Base-by-base conservation (phyloP, 1,140 invertebrate species). In the Sinella curviseta region DNA sequence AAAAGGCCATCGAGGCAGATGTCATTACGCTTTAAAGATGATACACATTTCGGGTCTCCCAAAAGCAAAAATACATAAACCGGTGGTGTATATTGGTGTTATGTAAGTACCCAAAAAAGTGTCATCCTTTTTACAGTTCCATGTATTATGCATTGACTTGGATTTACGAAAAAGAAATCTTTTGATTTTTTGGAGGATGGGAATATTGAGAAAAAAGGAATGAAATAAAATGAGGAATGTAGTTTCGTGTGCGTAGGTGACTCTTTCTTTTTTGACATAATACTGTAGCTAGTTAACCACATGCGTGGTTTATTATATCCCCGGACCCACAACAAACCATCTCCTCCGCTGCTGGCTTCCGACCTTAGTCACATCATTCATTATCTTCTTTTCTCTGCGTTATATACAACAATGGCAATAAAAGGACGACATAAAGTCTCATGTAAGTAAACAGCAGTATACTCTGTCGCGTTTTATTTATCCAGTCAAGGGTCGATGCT, bases 401-500 rank as follows among this genome's bases (percentile, higher is more conserved):
- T 8, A 48, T 48, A 48, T 48, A 48, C 39, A 48, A 65, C 16
- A 26, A 26, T n/a, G 57, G 31, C 31, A 70, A 70, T 70, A 70
- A 70, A 70, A 31, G 65, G 65, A 70, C 28, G 65, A 70, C 65
- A 70, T 70, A 17, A 70, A 70, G 65, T 70, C 65, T 70, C 8
- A 24, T 31, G 31, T 31, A 31, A 30, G 26, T 70, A 70, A 70
- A 70, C 28, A 70, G 31, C 26, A 31, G 28, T 4, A 14, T 70
- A 3, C 31, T 4, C 3, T 33, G 65, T 70, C 31, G 65, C 65
- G 65, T 70, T 70, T 70, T 70, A 70, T 70, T 70, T 70, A 70
- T 70, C 65, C 65, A 70, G 65, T 70, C 65, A 70, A 70, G 65
- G 65, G 65, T 70, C 65, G 65, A 70, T 70, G 65, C 65, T 70